Percentiles rank a stretch among this genome's conserved stretches.
These are phyloP conservation scores for Gortyna flavago DNA, from an alignment of 2,888 invertebrate species.

Conservation along the genomic window DNA sequence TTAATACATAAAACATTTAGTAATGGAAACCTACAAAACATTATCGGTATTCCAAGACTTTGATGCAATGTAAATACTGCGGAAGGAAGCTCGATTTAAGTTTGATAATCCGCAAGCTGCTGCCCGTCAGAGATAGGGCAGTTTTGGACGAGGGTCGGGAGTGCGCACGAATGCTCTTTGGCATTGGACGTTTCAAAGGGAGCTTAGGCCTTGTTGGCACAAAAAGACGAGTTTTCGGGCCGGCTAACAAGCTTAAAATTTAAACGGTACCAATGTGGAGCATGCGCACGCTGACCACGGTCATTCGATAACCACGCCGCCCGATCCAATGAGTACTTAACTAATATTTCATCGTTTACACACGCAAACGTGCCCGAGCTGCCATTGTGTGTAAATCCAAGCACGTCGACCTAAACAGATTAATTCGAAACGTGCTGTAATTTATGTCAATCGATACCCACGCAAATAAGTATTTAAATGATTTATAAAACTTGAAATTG, in stretches of 20 bases:
- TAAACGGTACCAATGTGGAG: slow-evolving; percentile 67
- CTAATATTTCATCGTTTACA: slow-evolving; percentile 83
- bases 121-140: slow-evolving; percentile 83
- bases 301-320: slow-evolving; percentile 73
- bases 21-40: slow-evolving; percentile 44
- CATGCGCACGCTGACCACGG: slow-evolving; percentile 69
- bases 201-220: slow-evolving; percentile 75
- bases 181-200: slow-evolving; percentile 74
- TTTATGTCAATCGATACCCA: slow-evolving; percentile 62
- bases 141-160: slow-evolving; percentile 79
- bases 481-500: slow-evolving; percentile 65
- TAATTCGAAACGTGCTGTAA: slow-evolving; percentile 75
- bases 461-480: slow-evolving; percentile 62
- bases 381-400: slow-evolving; percentile 85
- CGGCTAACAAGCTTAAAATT: slow-evolving; percentile 72
- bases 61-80: slow-evolving; percentile 66
- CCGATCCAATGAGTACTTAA: slow-evolving; percentile 73
- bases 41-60: slow-evolving; percentile 55
- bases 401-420: slow-evolving; percentile 80
- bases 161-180: slow-evolving; percentile 73
- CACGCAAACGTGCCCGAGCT: slow-evolving; percentile 78
- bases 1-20: slow-evolving; percentile 46
- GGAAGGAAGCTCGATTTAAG: slow-evolving; percentile 76
- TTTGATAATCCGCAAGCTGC: slow-evolving; percentile 84
- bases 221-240: slow-evolving; percentile 68